phyloP scores from a whole-genome alignment of 1,140 invertebrate species.

The Nylanderia fulva region DNA sequence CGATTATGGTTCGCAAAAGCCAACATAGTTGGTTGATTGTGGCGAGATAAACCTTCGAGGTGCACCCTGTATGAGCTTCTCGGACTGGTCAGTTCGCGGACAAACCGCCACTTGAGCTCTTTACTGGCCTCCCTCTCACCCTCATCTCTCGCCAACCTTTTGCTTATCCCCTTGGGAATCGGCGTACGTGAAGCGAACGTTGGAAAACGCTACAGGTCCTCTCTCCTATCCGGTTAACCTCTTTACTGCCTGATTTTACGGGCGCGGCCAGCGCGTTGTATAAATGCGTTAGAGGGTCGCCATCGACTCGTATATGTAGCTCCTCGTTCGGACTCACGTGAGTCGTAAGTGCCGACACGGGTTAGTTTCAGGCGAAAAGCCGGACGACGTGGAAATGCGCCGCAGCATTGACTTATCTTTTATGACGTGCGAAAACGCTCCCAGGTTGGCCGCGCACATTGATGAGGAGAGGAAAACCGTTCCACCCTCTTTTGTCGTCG shows the following conservation, averaged over 20 bases:
- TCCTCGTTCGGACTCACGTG: constrained; percentile 44
- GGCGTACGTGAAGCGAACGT: constrained; percentile 46
- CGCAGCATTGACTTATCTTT: constrained; percentile 53
- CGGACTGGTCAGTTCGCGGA: not conserved
- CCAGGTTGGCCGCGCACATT: not conserved
- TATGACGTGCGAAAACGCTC: constrained; percentile 1
- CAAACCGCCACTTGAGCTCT: constrained; percentile 66
- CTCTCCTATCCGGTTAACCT: constrained; percentile 71
- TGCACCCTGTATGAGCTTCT: constrained; percentile 54
- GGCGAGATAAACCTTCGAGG: constrained; percentile 12
- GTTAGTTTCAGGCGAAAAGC: constrained; percentile 29
- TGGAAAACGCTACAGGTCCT: constrained; percentile 54
- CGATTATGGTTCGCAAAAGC: constrained; percentile 44
- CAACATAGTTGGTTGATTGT: constrained; percentile 20
- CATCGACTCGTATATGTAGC: constrained; percentile 26
- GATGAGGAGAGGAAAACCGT: not conserved
- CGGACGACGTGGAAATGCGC: constrained; percentile 27
- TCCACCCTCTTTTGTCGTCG: not conserved
- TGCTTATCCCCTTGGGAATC: constrained; percentile 51
- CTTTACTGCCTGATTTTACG: constrained; percentile 68
- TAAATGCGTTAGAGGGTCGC: constrained; percentile 66
- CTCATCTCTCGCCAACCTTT: not conserved
- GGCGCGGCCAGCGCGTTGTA: constrained; percentile 55
- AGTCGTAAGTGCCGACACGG: constrained; percentile 48
- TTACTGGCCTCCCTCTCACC: constrained; percentile 30